Base-by-base conservation (phyloP, 2,113 vertebrate genomes). In the Fregetta grallaria region DNA sequence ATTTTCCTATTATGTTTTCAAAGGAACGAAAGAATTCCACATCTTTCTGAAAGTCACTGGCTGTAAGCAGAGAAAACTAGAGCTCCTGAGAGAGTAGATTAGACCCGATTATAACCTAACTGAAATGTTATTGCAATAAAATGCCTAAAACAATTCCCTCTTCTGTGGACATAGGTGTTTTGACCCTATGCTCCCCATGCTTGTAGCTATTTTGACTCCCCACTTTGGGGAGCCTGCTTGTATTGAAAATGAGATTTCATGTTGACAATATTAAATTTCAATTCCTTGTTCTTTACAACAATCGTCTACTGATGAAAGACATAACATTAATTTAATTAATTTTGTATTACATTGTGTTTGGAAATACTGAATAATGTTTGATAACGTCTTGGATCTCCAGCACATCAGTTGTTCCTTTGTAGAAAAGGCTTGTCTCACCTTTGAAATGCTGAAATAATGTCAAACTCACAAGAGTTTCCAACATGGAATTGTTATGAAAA, bases 71-170 rank as follows among this genome's bases (percentile, higher is more conserved):
- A 97, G 94, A 96, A 97, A 97, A 59, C 71, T 80, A 95, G 91
- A 98, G 92, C 84, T 96, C 95, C 91, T 97, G 95, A 87, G 96
- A 97, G 92, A 92, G 90, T 92, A 97, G 96, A 96, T 97, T 98
- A 97, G 92, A 97, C 76, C 85, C 40, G 77, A 97, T 98, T 98
- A 97, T 94, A 97, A 94, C 96, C 86, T 95, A 86, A 97, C 89
- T 95, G 96, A 97, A 97, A 94, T 97, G 81, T 90, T 94, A 92
- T 90, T 96, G 96, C 96, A 97, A 95, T 95, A 97, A 97, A 98
- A 96, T 94, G 34, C 32, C 67, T 92, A 91, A 93, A 90, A 88
- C 77, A 87, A 92, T 91, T 91, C 74, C 50, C 13, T 75, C 15
- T 63, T 66, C 47, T 78, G 77, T 58, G 40, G 62, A 45, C 9